phyloP scores from a whole-genome alignment of 2,888 invertebrate species.

The Crioceris asparagi region DNA sequence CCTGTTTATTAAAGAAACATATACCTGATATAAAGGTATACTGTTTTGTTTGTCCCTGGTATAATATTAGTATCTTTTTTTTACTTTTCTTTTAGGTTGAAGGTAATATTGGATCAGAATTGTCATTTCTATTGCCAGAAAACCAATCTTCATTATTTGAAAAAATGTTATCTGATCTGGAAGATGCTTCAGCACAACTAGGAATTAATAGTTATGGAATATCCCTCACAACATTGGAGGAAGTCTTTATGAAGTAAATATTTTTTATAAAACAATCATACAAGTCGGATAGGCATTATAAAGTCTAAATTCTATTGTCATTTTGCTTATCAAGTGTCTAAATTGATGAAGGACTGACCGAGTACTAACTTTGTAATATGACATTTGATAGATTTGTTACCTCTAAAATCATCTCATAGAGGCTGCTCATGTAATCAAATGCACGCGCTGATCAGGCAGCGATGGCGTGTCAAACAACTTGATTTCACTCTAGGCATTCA shows the following conservation, averaged over 20 bases:
- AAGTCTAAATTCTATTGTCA: neutral
- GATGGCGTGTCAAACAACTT: no score
- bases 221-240: slow-evolving; percentile 77
- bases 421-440: no score
- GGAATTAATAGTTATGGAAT: slow-evolving; percentile 71
- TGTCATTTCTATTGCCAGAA: slow-evolving; percentile 59
- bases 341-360: neutral
- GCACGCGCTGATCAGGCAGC: no score
- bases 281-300: no score
- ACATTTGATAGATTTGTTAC: no score
- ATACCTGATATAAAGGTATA: slow-evolving; percentile 49
- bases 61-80: neutral
- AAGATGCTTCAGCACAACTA: slow-evolving; percentile 45
- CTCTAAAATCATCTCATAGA: no score
- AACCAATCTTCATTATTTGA: slow-evolving; percentile 52
- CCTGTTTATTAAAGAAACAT: slow-evolving; percentile 48
- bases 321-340: neutral
- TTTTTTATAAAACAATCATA: no score
- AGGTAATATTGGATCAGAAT: slow-evolving; percentile 65
- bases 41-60: neutral
- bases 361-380: neutral
- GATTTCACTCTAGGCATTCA: no score
- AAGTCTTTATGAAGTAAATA: slow-evolving; percentile 72
- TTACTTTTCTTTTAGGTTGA: slow-evolving; percentile 40
- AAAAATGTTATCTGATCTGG: slow-evolving; percentile 56